Percentiles rank a stretch among this genome's conserved stretches.
phyloP scores from a whole-genome alignment of 1,140 invertebrate species.

The Euwallacea similis region DNA sequence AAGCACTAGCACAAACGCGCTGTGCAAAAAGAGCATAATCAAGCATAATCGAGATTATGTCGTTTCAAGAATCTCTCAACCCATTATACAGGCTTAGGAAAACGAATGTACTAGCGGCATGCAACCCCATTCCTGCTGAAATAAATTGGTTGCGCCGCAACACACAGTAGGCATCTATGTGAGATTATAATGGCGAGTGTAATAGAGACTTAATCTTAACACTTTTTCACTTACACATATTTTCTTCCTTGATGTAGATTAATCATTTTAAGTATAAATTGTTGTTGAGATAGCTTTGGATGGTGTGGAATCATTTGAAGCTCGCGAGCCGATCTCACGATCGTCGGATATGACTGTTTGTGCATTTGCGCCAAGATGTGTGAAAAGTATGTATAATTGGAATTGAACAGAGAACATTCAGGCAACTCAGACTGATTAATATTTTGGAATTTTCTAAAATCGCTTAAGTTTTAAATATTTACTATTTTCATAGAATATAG shows the following conservation, averaged over 20 bases:
- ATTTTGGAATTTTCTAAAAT: no score
- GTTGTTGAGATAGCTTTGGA: no score
- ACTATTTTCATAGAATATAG: no score
- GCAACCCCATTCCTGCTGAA: constrained; percentile 26
- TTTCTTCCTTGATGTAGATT: constrained; percentile 17
- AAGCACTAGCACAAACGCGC: constrained; percentile 13
- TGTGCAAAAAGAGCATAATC: constrained; percentile 6
- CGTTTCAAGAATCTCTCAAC: constrained; percentile 24
- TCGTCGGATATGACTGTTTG: no score
- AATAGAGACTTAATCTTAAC: constrained; percentile 19
- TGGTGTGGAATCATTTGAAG: no score
- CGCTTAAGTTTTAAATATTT: no score
- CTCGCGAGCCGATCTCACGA: no score
- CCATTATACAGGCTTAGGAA: constrained; percentile 17
- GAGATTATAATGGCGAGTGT: constrained; percentile 8
- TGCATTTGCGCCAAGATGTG: no score
- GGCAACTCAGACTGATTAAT: no score
- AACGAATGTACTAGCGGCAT: constrained; percentile 19
- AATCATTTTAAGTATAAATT: constrained; percentile 9
- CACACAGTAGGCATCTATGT: constrained; percentile 28
- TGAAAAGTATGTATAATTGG: not conserved
- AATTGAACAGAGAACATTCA: no score
- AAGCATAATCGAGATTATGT: constrained; percentile 26
- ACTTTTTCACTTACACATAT: constrained; percentile 18
- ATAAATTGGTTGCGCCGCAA: constrained; percentile 26